phyloP scores from a whole-genome alignment of 2,113 vertebrate genomes.

The Nematolebias whitei region DNA sequence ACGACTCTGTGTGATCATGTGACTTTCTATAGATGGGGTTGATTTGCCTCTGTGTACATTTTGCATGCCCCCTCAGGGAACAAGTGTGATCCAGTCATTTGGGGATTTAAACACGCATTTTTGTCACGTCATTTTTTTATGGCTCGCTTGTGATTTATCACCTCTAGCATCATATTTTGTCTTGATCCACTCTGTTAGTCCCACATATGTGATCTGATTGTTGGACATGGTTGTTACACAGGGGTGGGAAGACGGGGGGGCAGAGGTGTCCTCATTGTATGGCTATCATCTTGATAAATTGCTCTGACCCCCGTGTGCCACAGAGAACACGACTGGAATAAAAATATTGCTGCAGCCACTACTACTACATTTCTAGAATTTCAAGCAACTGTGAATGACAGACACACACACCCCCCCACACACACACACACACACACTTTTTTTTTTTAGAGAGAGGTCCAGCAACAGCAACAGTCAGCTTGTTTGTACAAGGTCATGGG shows the following conservation, averaged over 20 bases:
- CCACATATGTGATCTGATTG: neutral
- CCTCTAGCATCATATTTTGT: neutral
- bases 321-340: conserved; percentile 24
- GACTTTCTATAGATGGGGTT: neutral
- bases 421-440: neutral
- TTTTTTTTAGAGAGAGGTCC: conserved; percentile 5
- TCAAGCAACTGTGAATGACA: conserved; percentile 23
- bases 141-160: neutral
- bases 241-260: neutral
- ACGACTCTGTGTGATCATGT: neutral
- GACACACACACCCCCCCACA: neutral
- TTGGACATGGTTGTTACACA: conserved; percentile 1
- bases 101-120: neutral
- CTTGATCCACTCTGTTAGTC: neutral
- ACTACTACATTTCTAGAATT: conserved; percentile 17
- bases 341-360: conserved; percentile 13
- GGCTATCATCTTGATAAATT: conserved; percentile 51
- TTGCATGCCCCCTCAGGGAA: neutral
- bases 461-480: neutral
- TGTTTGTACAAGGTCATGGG: neutral
- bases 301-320: conserved; percentile 19
- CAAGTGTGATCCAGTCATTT: neutral
- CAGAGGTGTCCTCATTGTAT: conserved; percentile 21
- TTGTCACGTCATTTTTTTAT: neutral
- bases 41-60: neutral